Percentiles rank a stretch among this genome's conserved stretches.
These are phyloP conservation scores for Aradophagus sp. DNA, from an alignment of 1,140 invertebrate species.

Conservation along the genomic window DNA sequence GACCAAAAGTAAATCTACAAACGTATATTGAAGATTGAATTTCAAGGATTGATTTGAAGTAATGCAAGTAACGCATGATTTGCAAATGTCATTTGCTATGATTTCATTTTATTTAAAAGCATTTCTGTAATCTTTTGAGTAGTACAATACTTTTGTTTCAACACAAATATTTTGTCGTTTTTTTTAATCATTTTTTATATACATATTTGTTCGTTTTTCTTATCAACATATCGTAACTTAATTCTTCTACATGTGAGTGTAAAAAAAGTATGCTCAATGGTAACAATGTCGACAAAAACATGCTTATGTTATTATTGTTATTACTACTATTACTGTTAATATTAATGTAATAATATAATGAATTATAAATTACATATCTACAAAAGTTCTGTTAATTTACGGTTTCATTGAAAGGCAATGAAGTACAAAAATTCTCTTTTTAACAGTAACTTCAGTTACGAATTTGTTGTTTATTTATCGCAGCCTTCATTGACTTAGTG, in stretches of 20 bases:
- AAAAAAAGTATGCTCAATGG: conserved; percentile 13
- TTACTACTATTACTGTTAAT: too few relatives aligned
- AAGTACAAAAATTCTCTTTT: conserved; percentile 34
- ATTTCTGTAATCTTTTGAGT: conserved; percentile 14
- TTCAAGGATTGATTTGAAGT: not conserved
- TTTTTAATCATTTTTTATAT: too few relatives aligned
- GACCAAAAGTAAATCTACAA: too few relatives aligned
- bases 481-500: conserved; percentile 44
- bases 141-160: conserved; percentile 17
- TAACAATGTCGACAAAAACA: too few relatives aligned
- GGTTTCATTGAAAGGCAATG: conserved; percentile 33
- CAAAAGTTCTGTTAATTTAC: conserved; percentile 27
- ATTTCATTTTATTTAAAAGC: conserved; percentile 19
- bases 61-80: not conserved
- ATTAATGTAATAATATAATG: conserved; percentile 32
- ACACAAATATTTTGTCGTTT: not conserved
- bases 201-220: conserved; percentile 6
- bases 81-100: conserved; percentile 27
- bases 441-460: conserved; percentile 32
- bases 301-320: too few relatives aligned
- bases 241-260: conserved; percentile 4
- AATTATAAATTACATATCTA: conserved; percentile 44
- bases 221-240: conserved; percentile 14
- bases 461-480: conserved; percentile 31
- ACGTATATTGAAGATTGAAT: too few relatives aligned